Base-by-base conservation (phyloP, 2,888 invertebrate genomes). In the Silvanus unidentatus region DNA sequence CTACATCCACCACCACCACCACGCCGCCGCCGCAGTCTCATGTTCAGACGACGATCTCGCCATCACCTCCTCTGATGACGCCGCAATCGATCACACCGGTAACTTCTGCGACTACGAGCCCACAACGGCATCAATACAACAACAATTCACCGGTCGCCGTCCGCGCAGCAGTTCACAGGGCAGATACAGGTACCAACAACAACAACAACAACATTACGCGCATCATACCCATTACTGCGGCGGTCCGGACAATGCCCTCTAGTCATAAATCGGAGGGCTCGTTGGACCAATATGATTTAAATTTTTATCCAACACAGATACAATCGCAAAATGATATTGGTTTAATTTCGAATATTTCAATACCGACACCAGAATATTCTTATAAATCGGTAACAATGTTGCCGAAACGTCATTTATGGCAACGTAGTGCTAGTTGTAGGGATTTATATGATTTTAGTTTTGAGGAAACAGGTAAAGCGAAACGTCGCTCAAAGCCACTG, bases 371-470 rank as follows among this genome's bases (percentile, higher is more conserved):
- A 53, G 63, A 66, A 45, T 61, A 65, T 53, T 54, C 55, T 22
- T 59, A 62, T 49, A 53, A 58, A 43, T 54, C 60, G 11, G 47
- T 59, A 30, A 57, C 55, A 62, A 68, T 62, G 34, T 64, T 70
- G 52, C 69, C 73, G 46, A 73, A 75, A 63, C 71, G 73, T 53
- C 75, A 76, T 62, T 70, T 77, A 47, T 86, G 87, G 86, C 82
- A 86, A 52, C 84, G 88, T 65, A 87, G 87, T 67, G 84, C 86
- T 60, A 87, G 87, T 64, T 88, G 88, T 72, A 84, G 86, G 72
- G 88, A 89, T 66, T 77, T 90, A 49, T 84, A 85, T 66, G 86
- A 86, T 68, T 84, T 81, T 68, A 83, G 81, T 71, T 84, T 84
- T 70, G 83, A 84, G 68, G 82, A 82, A 59, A 78, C 82, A 43